Percentiles rank a stretch among this genome's conserved stretches.
These are phyloP conservation scores for Harpalus rufipes DNA, from an alignment of 2,888 invertebrate species.

Conservation along the genomic window DNA sequence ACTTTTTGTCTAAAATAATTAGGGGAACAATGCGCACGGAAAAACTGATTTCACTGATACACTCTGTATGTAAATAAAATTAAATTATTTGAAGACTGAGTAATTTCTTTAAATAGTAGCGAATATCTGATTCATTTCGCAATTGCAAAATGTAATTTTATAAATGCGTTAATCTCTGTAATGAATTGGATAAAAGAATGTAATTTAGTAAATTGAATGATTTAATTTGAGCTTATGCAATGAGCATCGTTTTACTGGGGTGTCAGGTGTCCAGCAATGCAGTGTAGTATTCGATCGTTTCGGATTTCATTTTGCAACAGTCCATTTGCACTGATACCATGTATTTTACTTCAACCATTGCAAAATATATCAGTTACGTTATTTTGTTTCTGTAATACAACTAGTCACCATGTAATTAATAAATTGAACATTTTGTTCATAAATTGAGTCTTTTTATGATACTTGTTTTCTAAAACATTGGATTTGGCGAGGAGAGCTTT, in stretches of 20 bases:
- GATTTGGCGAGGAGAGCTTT: no score
- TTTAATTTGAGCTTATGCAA: slow-evolving; percentile 11
- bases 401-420: not conserved
- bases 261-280: slow-evolving; percentile 24
- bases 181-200: slow-evolving; percentile 18
- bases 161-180: slow-evolving; percentile 18
- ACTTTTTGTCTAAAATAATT: no score
- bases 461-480: no score
- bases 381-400: not conserved
- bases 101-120: not conserved
- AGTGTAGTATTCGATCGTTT: not conserved
- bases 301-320: slow-evolving; percentile 4
- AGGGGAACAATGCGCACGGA: no score
- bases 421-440: no score
- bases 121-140: not conserved
- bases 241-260: slow-evolving; percentile 18
- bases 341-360: not conserved
- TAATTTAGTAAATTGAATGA: slow-evolving; percentile 27
- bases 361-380: not conserved
- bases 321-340: not conserved
- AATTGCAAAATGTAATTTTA: not conserved
- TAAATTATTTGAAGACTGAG: no score
- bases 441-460: no score
- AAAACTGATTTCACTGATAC: no score
- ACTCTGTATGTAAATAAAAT: no score